Base-by-base conservation (phyloP, 2,797 vertebrate genomes). In the Gymnothorax javanicus region DNA sequence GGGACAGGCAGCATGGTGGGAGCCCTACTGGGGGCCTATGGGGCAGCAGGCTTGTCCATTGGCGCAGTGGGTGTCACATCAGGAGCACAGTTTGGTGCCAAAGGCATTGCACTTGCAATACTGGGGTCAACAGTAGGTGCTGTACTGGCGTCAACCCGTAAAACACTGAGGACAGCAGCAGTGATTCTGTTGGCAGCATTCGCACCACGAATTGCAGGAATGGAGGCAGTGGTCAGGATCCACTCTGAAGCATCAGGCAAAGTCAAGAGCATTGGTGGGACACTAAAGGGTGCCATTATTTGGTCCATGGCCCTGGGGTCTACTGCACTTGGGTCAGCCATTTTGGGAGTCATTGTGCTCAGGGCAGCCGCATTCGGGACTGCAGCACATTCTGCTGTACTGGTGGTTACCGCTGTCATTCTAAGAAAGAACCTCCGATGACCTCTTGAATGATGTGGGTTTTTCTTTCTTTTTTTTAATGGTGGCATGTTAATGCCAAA, bases 1-100 rank as follows among this genome's bases (percentile, higher is more conserved):
- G 91, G 91, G 50, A 83, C 87, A 1, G 91, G 89, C 77, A 89
- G 90, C n/a, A 85, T 60, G 54, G 88, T 89, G 1, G 91, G 91
- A 73, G 91, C 89, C 71, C 87, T 91, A 60, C 77, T 91, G 20
- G 91, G 91, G 25, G 91, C 85, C 12, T 60, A 87, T 50, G 90
- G 89, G 69, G 88, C 89, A 62, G 89, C 91, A 50, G 91, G 91
- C 5, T 87, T 91, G 73, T 89, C 90, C 56, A 58, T 90, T 75
- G 90, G 91, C 15, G 89, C 86, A 2, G 89, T 90, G 85, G 84
- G 87, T 50, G 82, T 82, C 57, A 25, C 83, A 85, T 89, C 90
- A 82, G 67, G 75, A 79, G 9, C 75, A 20, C 75, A 23, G 33
- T 79, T 79, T n/a, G 50, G 43, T 20, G 13, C 43, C 50, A 79